A percentile compares a stretch with the other conserved stretches of the same genome.
Evolutionary conservation across 2,888 invertebrate species (phyloP).

Genomic region (Volucella zonaria): DNA sequence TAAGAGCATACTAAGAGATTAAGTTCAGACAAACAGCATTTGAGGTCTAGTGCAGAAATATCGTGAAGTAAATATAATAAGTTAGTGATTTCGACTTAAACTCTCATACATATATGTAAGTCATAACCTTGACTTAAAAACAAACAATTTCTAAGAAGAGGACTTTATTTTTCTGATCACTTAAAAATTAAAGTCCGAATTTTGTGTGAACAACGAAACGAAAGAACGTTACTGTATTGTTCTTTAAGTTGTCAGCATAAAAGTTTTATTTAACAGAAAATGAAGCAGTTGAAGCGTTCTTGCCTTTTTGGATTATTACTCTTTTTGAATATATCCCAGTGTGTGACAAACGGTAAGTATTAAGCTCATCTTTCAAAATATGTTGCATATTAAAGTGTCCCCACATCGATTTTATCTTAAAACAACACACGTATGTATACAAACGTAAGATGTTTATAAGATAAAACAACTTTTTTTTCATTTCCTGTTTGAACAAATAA

Average conservation of each 20-base stretch:
- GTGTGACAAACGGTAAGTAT: slow-evolving; percentile 34
- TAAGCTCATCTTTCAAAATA: not conserved
- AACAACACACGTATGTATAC: not conserved
- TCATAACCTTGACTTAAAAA: not conserved
- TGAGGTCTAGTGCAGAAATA: not conserved
- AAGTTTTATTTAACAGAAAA: slow-evolving; percentile 2
- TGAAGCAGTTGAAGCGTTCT: slow-evolving; percentile 2
- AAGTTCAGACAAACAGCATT: slow-evolving; percentile 8
- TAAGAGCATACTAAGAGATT: slow-evolving; percentile 46
- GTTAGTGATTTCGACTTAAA: not conserved
- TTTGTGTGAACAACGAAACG: too few relatives aligned
- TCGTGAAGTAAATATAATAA: not conserved
- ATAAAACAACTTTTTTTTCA: not conserved
- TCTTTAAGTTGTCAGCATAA: too few relatives aligned
- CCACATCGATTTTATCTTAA: not conserved
- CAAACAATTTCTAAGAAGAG: too few relatives aligned
- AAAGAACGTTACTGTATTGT: too few relatives aligned
- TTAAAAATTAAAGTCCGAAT: too few relatives aligned
- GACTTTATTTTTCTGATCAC: too few relatives aligned
- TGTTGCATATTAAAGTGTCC: not conserved
- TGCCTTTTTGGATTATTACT: slow-evolving; percentile 43
- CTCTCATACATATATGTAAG: not conserved
- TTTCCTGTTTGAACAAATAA: slow-evolving; percentile 23
- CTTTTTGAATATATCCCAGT: slow-evolving; percentile 45
- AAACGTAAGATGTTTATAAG: too few relatives aligned